Percentiles rank a stretch among this genome's conserved stretches.
These are phyloP conservation scores for Larimichthys crocea DNA, from an alignment of 2,113 vertebrate species.

Conservation along the genomic window DNA sequence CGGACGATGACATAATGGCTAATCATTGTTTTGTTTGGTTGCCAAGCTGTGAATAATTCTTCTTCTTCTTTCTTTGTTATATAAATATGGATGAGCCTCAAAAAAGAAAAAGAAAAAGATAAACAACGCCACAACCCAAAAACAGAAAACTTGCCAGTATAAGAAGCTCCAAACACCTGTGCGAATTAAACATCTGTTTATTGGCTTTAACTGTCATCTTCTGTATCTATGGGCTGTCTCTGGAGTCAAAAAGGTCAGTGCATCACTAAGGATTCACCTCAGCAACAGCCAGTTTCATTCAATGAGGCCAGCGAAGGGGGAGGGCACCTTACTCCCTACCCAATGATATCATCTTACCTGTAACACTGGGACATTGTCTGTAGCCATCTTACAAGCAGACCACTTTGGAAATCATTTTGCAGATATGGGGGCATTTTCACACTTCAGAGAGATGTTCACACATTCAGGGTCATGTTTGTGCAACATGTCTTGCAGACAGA, in stretches of 20 bases:
- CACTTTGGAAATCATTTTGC: slow-evolving; percentile 26
- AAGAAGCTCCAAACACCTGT: neutral
- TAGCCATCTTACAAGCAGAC: neutral
- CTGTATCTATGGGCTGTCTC: slow-evolving; percentile 26
- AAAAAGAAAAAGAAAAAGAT: too few relatives aligned
- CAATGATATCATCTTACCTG: slow-evolving; percentile 70
- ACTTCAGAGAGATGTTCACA: slow-evolving; percentile 6
- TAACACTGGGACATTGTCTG: slow-evolving; percentile 57
- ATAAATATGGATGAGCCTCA: too few relatives aligned
- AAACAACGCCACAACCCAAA: too few relatives aligned
- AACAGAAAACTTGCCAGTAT: neutral
- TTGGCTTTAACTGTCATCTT: slow-evolving; percentile 8
- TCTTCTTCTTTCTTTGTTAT: too few relatives aligned
- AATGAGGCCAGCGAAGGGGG: slow-evolving; percentile 26
- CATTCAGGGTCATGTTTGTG: slow-evolving; percentile 6
- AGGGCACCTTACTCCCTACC: slow-evolving; percentile 27
- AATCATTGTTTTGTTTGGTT: too few relatives aligned
- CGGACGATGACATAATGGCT: too few relatives aligned
- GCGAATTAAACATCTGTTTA: slow-evolving; percentile 23
- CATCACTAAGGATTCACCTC: slow-evolving; percentile 61
- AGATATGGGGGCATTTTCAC: slow-evolving; percentile 35
- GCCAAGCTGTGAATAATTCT: too few relatives aligned
- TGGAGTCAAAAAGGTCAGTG: slow-evolving; percentile 67
- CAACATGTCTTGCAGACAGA: slow-evolving; percentile 14
- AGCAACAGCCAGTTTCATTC: slow-evolving; percentile 57